Evolutionary conservation across 1,140 invertebrate species (phyloP).

Genomic region (Carcinoscorpius rotundicauda): DNA sequence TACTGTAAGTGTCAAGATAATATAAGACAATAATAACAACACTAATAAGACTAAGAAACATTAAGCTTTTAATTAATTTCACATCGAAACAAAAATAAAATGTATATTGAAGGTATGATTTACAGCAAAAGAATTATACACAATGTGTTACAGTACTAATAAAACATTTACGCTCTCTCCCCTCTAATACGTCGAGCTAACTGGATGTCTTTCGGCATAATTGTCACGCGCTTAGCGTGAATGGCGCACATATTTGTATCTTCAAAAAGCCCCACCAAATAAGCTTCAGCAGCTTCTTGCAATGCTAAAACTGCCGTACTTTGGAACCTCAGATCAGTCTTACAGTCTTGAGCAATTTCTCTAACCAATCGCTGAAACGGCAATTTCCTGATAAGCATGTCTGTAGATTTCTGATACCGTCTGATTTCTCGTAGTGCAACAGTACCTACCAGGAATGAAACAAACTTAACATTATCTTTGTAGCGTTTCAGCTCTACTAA

Average conservation of each 20-base stretch:
- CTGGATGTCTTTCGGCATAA: conserved; percentile 30
- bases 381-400: conserved; percentile 44
- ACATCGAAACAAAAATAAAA: no score
- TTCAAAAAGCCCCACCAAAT: conserved; percentile 31
- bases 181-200: conserved; percentile 30
- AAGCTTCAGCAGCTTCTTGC: conserved; percentile 32
- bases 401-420: conserved; percentile 49
- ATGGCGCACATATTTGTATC: conserved; percentile 32
- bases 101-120: no score
- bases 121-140: no score
- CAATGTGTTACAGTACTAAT: no score
- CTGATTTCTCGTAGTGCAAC: conserved; percentile 42
- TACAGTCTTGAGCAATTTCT: conserved; percentile 65
- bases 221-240: conserved; percentile 32
- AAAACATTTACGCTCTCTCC: conserved; percentile 25
- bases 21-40: no score
- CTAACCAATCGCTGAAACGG: conserved; percentile 34
- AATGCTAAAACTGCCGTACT: conserved; percentile 22
- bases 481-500: no score
- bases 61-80: no score
- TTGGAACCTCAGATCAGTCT: not conserved
- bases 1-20: no score
- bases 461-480: no score
- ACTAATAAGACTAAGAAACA: no score
- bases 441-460: conserved; percentile 23